Percentiles rank a stretch among this genome's conserved stretches.
phyloP scores from a whole-genome alignment of 2,797 vertebrate species.

The Siniperca undulata region DNA sequence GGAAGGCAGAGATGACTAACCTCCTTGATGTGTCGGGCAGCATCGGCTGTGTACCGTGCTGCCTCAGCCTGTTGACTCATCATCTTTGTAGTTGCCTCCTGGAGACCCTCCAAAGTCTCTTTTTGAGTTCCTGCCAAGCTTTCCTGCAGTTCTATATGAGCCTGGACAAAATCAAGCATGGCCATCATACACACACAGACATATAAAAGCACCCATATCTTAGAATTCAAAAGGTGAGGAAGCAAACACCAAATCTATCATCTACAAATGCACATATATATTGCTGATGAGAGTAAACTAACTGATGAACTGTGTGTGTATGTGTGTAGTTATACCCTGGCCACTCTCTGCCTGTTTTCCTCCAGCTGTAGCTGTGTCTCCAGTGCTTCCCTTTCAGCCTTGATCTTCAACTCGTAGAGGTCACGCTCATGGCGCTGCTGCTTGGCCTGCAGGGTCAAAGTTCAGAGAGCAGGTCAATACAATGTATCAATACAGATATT shows the following conservation, averaged over 20 bases:
- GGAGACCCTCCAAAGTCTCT: conserved; percentile 86
- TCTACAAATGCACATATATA: conserved; percentile 1
- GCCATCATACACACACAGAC: conserved; percentile 33
- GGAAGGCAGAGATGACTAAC: conserved; percentile 77
- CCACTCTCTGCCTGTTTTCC: conserved; percentile 90
- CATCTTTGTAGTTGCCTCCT: conserved; percentile 88
- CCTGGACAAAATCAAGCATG: conserved; percentile 77
- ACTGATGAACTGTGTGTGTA: background rate
- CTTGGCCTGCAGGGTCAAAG: conserved; percentile 86
- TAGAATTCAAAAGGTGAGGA: conserved; percentile 10
- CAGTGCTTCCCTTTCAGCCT: conserved; percentile 93
- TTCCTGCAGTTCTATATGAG: conserved; percentile 89
- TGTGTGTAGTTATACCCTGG: conserved; percentile 86
- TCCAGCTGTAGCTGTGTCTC: conserved; percentile 91
- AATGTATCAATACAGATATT: conserved; percentile 36
- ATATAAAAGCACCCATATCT: conserved; percentile 23
- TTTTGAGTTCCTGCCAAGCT: conserved; percentile 87
- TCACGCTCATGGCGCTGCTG: conserved; percentile 93
- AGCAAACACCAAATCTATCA: conserved; percentile 5
- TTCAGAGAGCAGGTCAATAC: conserved; percentile 39
- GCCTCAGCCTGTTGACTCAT: conserved; percentile 90
- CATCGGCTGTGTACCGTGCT: conserved; percentile 83
- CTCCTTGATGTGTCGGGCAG: conserved; percentile 90
- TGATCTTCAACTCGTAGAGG: conserved; percentile 92
- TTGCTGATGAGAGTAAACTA: background rate